Evolutionary conservation across 2,797 vertebrate species (phyloP), one percentile per base, ranked within the genome.

Genomic region (Pseudopleuronectes americanus): DNA sequence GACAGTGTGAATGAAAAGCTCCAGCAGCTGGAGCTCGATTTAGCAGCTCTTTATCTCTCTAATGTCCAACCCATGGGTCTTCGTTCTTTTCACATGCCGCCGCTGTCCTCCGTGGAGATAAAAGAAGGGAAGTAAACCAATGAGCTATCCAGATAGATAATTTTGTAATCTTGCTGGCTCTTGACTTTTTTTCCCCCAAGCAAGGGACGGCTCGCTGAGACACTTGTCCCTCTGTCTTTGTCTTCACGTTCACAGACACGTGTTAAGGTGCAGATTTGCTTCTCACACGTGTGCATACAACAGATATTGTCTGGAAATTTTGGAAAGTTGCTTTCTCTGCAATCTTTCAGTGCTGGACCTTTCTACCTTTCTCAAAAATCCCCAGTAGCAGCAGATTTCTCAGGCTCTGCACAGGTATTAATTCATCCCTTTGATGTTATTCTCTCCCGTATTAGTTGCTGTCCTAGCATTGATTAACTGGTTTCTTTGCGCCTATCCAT

Each of bases 121-220:
- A 43, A 64, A 45, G 43, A 64, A 19, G 43, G 19, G 17, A 45
- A 84, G 79, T 60, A 74, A 88, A 88, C 71, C 56, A 78, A 87
- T 82, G 72, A 90, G 76, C 81, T 86, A 64, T 67, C 41, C 63
- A 77, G 54, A 81, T 72, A 68, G 84, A 90, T 91, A 57, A 81
- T 74, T 92, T 80, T 75, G 45, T 75, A 67, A 74, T 74, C 68
- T 73, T 71, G 38, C 78, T 55, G 9, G 63, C 52, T 80, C 69
- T 84, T 69, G 63, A 56, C 80, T 86, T 85, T 28, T 4, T 38
- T 4, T 38, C 12, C 12, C 36, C 54, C 22, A 43, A 68, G 57
- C 76, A 33, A 51, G 22, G 66, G 16, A 19, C 13, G 0, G n/a
- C 33, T 66, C 53, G 68, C 9, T 57, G 24, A 31, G 2, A 47